Base-by-base conservation (phyloP, 2,888 invertebrate species). In the Conops quadrifasciatus region DNA sequence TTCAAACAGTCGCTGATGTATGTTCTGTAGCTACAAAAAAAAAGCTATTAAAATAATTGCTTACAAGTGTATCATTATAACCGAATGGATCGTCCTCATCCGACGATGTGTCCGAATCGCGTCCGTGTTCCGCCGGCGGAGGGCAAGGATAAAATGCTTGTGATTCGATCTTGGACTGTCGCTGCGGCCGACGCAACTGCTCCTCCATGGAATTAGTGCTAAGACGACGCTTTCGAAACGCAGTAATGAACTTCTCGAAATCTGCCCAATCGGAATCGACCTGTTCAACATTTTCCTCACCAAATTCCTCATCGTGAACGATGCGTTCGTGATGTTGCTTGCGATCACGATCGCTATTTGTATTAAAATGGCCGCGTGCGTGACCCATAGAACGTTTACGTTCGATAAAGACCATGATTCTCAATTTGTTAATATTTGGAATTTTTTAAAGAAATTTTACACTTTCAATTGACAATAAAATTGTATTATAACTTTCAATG, bases 241-340 rank as follows among this genome's bases (percentile, higher is more conserved):
- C 80, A 59, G 83, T 83, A 77, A 81, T 80, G 74, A 84, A 83
- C 74, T 82, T 84, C 76, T 85, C 86, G 73, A 85, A 85, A 75
- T 85, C 86, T 3, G 84, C 85, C 85, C 85, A 85, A 76, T 86
- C 86, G 49, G 85, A 84, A 75, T 85, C 85, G 69, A 86, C 82
- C 76, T 81, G 73, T 72, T 85, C 85, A 63, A 84, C 85, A 77
- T 86, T 85, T 76, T 85, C 86, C 76, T 85, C 86, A 67, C 85
- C 85, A 78, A 85, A 84, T 73, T 86, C 86, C 76, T 84, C 86
- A 77, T 85, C 85, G 75, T 84, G 84, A 73, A 83, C 83, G 60
- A 83, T 81, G 28, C 82, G 78, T 75, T 82, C 84, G 72, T 77
- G 74, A 45, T 77, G 76, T 49, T 75, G 75, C 51, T 71, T 72